phyloP scores from a whole-genome alignment of 1,140 invertebrate genomes.

The Lucilia sericata region DNA sequence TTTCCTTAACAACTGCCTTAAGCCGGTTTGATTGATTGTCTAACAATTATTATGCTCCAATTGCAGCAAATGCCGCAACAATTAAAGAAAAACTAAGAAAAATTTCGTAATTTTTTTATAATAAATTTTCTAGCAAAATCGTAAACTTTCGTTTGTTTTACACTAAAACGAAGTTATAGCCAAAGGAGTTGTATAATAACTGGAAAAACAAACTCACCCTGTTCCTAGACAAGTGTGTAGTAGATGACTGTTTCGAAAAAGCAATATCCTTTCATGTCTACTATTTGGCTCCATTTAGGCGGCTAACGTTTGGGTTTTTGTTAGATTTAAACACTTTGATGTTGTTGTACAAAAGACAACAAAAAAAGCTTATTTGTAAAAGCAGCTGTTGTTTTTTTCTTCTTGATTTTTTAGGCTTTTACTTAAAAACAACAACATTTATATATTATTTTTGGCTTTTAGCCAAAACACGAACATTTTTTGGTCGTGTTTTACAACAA shows the following conservation, averaged over 20 bases:
- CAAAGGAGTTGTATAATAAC: background rate
- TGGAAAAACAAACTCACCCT: background rate
- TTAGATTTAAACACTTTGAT: background rate
- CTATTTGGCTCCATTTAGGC: conserved; percentile 37
- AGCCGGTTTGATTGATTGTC: background rate
- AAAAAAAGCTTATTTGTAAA: conserved; percentile 43
- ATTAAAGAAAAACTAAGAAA: background rate
- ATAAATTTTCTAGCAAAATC: background rate
- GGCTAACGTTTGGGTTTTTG: conserved; percentile 36
- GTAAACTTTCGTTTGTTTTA: background rate
- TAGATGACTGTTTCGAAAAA: no score
- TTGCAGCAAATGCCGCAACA: background rate
- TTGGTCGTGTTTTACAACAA: background rate
- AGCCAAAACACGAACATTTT: conserved; percentile 42
- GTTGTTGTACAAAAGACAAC: background rate
- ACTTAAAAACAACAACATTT: conserved; percentile 12
- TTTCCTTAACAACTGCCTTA: no score
- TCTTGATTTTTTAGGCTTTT: background rate
- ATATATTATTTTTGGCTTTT: conserved; percentile 44
- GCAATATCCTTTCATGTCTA: background rate
- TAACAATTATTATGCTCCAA: background rate
- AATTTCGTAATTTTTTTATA: background rate
- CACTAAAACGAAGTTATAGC: background rate
- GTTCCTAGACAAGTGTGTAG: no score
- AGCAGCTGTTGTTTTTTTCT: conserved; percentile 46